Percentiles rank a stretch among this genome's conserved stretches.
phyloP scores from a whole-genome alignment of 2,888 invertebrate genomes.

The Malthinus seriepunctatus region DNA sequence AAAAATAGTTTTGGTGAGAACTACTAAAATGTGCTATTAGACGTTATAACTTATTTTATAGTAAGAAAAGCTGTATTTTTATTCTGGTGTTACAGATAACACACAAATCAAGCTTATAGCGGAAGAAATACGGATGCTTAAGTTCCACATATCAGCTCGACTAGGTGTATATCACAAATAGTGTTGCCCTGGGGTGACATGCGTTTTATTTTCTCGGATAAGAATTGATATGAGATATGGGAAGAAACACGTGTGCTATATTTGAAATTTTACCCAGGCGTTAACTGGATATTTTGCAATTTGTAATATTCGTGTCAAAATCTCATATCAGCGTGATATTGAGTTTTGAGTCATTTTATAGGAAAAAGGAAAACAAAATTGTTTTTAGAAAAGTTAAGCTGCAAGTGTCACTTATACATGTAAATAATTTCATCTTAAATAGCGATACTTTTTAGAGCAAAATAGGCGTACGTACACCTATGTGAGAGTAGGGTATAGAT shows the following conservation, averaged over 20 bases:
- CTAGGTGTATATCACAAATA: slow-evolving; percentile 45
- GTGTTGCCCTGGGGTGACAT: slow-evolving; percentile 44
- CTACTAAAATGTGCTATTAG: no score
- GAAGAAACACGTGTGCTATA: slow-evolving; percentile 41
- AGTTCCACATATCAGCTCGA: slow-evolving; percentile 38
- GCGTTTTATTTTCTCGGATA: slow-evolving; percentile 46
- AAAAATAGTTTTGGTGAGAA: background rate
- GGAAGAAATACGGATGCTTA: slow-evolving; percentile 34
- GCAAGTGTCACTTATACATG: no score
- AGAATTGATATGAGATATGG: slow-evolving; percentile 48
- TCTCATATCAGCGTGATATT: no score
- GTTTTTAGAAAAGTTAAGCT: no score
- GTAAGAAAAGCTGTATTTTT: slow-evolving; percentile 29
- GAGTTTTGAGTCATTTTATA: no score
- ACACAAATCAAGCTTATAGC: slow-evolving; percentile 39
- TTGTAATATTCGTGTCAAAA: background rate
- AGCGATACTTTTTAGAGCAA: slow-evolving; percentile 12
- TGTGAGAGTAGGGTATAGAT: no score
- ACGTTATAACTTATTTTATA: slow-evolving; percentile 9
- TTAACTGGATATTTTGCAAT: slow-evolving; percentile 17
- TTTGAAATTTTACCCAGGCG: slow-evolving; percentile 23
- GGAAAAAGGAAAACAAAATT: no score
- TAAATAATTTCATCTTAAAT: background rate
- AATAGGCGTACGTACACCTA: no score
- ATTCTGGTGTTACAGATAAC: slow-evolving; percentile 34